A percentile compares a stretch with the other conserved stretches of the same genome.
phyloP scores from a whole-genome alignment of 1,140 invertebrate species.

The Hyles euphorbiae region DNA sequence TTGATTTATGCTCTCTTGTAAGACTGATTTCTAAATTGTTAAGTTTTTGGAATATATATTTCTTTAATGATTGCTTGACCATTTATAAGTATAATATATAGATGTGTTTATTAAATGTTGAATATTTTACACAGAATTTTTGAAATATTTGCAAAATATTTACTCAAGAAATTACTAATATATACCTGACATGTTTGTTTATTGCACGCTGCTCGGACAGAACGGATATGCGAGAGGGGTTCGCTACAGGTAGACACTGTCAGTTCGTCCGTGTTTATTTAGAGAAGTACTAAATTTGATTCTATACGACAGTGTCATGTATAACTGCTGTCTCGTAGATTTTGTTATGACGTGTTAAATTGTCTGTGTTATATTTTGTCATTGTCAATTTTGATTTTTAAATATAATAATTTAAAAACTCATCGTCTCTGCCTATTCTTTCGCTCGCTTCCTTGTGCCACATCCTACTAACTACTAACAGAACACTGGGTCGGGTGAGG shows the following conservation, averaged over 20 bases:
- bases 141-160: conserved; percentile 29
- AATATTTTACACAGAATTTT: conserved; percentile 36
- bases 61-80: conserved; percentile 1
- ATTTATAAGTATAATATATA: conserved; percentile 28
- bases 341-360: conserved; percentile 25
- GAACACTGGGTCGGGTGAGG: neutral
- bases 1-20: neutral
- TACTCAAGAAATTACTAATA: conserved; percentile 33
- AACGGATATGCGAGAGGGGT: conserved; percentile 64
- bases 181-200: conserved; percentile 40
- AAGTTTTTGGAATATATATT: neutral
- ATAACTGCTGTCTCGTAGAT: too few species aligned
- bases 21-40: conserved; percentile 17
- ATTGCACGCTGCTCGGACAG: conserved; percentile 61
- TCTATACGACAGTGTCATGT: too few species aligned
- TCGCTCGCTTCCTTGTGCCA: conserved; percentile 36
- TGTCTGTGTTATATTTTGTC: conserved; percentile 28
- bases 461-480: conserved; percentile 3
- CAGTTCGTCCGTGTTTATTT: conserved; percentile 22
- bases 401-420: conserved; percentile 50
- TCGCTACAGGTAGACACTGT: conserved; percentile 58
- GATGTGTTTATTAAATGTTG: conserved; percentile 42
- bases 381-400: conserved; percentile 57
- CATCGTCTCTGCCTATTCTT: conserved; percentile 51
- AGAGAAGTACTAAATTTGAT: conserved; percentile 26